Conservation (phyloP, 1,140 invertebrate species). For the Phortica variegata region DNA sequence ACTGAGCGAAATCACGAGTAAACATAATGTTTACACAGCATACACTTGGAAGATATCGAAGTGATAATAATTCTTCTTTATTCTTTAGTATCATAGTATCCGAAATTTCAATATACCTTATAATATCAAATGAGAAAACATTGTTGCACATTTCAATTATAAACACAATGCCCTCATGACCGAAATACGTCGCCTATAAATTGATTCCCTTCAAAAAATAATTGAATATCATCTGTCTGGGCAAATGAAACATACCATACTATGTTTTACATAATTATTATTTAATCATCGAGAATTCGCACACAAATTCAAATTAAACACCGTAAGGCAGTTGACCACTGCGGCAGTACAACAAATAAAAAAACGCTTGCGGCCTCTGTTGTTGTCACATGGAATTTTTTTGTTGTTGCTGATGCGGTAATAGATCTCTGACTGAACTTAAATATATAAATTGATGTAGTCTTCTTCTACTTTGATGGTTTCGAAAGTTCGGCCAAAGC, state of each 20-base stretch:
- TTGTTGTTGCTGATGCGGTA: conserved; percentile 23
- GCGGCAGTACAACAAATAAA: conserved; percentile 15
- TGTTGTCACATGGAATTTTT: conserved; percentile 6
- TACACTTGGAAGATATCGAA: background rate
- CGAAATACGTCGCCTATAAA: conserved; percentile 9
- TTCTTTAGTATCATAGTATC: too few species aligned
- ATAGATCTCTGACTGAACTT: conserved; percentile 19
- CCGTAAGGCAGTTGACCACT: conserved; percentile 9
- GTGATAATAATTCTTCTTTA: too few species aligned
- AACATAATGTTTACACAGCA: background rate
- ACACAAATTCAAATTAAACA: conserved; percentile 19
- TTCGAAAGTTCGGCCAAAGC: conserved; percentile 44
- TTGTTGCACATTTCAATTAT: too few species aligned
- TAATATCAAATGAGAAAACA: too few species aligned
- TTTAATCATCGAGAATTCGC: conserved; percentile 27
- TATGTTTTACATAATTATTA: conserved; percentile 29
- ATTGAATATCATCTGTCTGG: background rate
- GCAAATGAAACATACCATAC: background rate
- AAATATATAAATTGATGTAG: conserved; percentile 10
- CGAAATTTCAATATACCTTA: too few species aligned
- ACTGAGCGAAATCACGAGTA: too few species aligned
- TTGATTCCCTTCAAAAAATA: conserved; percentile 3
- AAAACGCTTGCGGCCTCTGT: conserved; percentile 6
- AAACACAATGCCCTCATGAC: too few species aligned
- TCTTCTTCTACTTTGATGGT: conserved; percentile 27